A percentile compares a stretch with the other conserved stretches of the same genome.
Conservation (phyloP, 2,113 vertebrate species). For the Dolichallabes microphthalmus region DNA sequence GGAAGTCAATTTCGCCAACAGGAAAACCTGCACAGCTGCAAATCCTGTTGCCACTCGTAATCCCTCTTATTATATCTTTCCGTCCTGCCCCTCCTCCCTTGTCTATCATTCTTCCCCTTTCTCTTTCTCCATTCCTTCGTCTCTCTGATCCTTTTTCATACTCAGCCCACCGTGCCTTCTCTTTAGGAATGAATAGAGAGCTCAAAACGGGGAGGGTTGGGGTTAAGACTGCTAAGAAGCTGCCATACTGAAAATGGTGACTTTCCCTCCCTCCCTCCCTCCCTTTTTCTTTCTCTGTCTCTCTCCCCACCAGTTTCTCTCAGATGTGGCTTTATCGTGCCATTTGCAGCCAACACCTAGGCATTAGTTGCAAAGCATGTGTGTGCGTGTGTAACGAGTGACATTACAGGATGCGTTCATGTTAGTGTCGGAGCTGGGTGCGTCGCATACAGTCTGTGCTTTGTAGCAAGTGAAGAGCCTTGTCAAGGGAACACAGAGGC, state of each 20-base stretch:
- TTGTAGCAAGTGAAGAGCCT: slow-evolving; percentile 24
- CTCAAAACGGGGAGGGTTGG: slow-evolving; percentile 11
- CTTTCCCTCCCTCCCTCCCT: not conserved
- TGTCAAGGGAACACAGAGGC: slow-evolving; percentile 36
- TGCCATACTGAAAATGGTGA: slow-evolving; percentile 21
- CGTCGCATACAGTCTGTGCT: slow-evolving; percentile 27
- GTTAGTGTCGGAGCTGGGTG: slow-evolving; percentile 23
- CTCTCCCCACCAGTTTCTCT: not conserved
- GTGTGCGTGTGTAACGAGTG: not conserved
- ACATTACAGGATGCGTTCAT: slow-evolving; percentile 23
- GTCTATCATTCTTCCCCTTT: slow-evolving; percentile 3
- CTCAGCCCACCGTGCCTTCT: slow-evolving; percentile 30
- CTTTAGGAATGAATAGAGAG: slow-evolving; percentile 46
- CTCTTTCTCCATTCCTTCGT: not conserved
- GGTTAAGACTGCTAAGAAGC: slow-evolving; percentile 15
- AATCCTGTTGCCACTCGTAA: slow-evolving; percentile 39
- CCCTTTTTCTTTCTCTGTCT: not conserved
- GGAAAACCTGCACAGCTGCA: slow-evolving; percentile 45
- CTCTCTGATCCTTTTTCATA: slow-evolving; percentile 34
- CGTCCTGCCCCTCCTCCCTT: not conserved
- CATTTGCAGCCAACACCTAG: slow-evolving; percentile 25
- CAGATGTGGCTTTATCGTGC: slow-evolving; percentile 22
- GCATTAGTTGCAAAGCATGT: slow-evolving; percentile 14
- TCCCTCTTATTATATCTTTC: slow-evolving; percentile 42
- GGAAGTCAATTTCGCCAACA: slow-evolving; percentile 29